phyloP scores from a whole-genome alignment of 1,140 invertebrate species.

The Hycleus cichorii region DNA sequence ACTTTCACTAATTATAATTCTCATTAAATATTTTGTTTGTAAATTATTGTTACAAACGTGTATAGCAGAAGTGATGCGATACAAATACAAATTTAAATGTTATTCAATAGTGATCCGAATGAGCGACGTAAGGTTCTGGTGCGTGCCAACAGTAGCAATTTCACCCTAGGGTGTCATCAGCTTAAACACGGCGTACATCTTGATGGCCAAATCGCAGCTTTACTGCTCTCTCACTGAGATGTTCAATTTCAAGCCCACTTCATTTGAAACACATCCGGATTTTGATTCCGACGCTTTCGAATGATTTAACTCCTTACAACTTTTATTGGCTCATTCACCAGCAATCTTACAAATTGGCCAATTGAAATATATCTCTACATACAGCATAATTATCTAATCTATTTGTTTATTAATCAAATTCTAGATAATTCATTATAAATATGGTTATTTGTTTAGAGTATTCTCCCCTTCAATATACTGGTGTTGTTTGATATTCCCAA shows the following conservation, averaged over 20 bases:
- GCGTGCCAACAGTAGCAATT: slow-evolving; percentile 33
- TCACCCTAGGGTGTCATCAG: slow-evolving; percentile 34
- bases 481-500: slow-evolving; percentile 15
- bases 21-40: no score
- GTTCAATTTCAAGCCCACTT: slow-evolving; percentile 30
- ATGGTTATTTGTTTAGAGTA: no score
- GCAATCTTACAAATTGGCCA: not conserved
- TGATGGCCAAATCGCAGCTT: slow-evolving; percentile 37
- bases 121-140: slow-evolving; percentile 24
- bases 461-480: slow-evolving; percentile 5
- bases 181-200: slow-evolving; percentile 39
- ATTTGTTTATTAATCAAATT: not conserved
- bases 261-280: slow-evolving; percentile 29
- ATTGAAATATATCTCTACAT: no score
- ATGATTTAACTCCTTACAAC: slow-evolving; percentile 15
- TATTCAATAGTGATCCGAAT: slow-evolving; percentile 25
- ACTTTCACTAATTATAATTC: no score
- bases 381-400: not conserved
- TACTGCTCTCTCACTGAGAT: slow-evolving; percentile 23
- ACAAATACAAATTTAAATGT: slow-evolving; percentile 25
- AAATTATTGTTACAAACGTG: no score
- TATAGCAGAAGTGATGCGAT: not conserved
- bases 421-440: no score
- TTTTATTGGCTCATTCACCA: not conserved
- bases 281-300: slow-evolving; percentile 22